Base-by-base conservation (phyloP, 2,888 invertebrate species). In the Carcina quercana region DNA sequence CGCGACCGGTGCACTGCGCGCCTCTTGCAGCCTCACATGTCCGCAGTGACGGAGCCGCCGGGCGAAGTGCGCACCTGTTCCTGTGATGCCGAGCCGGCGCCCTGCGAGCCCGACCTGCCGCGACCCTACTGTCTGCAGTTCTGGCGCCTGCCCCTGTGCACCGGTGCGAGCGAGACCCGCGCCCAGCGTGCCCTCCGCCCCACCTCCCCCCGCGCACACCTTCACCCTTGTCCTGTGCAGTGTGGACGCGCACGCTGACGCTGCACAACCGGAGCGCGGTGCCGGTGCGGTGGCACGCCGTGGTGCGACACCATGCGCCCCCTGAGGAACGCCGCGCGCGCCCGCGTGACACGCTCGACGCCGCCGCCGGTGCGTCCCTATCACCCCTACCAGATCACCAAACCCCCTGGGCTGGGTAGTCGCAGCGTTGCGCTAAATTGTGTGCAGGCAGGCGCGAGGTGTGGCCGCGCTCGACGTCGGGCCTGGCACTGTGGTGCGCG, bases 231-330 rank as follows among this genome's bases (percentile, higher is more conserved):
- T 5, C 10, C n/a, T 26, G 14, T 13, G 12, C 32, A 27, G 32
- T 15, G 22, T 13, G 27, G 12, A 15, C 27, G 8, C 32, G 32
- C 21, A 7, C 5, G 4, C 59, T 75, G 13, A 35, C 36, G 2
- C 27, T 76, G 7, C 62, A 59, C 25, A 74, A 73, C 47, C 48
- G 49, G 40, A 66, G 64, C 1, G 47, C 42, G 35, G 35, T 62
- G 43, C 34, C 52, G 1, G 59, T 57, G 13, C 44, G 35, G 8
- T 75, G 71, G 70, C 40, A 41, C 17, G 31, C 50, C 7, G 34
- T 45, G 6, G 43, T 65, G 15, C 50, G 73, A 1, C 47, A 55
- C 31, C 62, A 59, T 60, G 59, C 62, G 2, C n/a, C n/a, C n/a
- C n/a, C n/a, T n/a, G n/a, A n/a, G n/a, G n/a, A n/a, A n/a, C n/a